A percentile compares a stretch with the other conserved stretches of the same genome.
phyloP scores from a whole-genome alignment of 2,888 invertebrate species.

The Melipona bicolor region DNA sequence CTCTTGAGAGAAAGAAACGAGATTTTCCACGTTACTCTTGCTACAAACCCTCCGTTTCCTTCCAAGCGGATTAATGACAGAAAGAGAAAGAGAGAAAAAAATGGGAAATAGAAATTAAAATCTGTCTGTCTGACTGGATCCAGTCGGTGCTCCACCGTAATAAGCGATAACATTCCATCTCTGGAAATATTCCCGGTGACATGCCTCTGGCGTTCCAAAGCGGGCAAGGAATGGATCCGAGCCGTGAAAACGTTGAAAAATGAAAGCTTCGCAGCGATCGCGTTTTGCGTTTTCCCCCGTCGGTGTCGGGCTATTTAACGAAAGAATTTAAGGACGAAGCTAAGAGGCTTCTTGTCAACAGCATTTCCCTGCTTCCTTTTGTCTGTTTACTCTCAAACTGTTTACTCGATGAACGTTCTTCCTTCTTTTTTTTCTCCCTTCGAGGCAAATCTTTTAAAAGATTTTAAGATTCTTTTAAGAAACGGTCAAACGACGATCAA shows the following conservation, averaged over 20 bases:
- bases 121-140: constrained; percentile 4
- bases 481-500: no score
- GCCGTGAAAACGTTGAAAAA: constrained; percentile 10
- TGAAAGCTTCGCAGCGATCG: neutral
- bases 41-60: neutral
- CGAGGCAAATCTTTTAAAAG: no score
- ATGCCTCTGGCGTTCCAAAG: neutral
- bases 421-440: no score
- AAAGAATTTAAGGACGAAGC: neutral
- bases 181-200: constrained; percentile 36
- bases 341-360: neutral
- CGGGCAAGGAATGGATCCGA: neutral
- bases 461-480: no score
- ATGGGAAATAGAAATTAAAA: constrained; percentile 22
- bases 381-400: neutral
- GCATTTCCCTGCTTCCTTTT: neutral
- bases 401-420: no score
- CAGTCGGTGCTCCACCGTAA: constrained; percentile 1
- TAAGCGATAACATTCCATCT: constrained; percentile 35
- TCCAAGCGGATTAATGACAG: neutral
- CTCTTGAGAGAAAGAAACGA: neutral
- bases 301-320: neutral
- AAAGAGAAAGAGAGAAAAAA: neutral
- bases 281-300: neutral
- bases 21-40: neutral